Conservation (phyloP, 2,797 vertebrate genomes). For the Urocyon cinereoargenteus region DNA sequence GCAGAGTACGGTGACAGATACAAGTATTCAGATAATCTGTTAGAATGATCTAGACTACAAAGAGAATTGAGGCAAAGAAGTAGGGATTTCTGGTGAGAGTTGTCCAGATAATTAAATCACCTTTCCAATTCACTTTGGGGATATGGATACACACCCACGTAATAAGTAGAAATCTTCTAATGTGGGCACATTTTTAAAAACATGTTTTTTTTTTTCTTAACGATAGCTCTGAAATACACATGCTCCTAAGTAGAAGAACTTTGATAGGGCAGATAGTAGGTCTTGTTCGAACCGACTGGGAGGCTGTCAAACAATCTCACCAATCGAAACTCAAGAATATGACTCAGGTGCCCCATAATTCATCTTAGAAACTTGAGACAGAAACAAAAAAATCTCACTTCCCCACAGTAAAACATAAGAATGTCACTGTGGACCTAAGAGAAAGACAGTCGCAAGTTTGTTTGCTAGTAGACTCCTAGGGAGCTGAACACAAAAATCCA, state of each 20-base stretch:
- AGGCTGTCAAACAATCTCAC: constrained; percentile 80
- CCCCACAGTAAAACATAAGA: constrained; percentile 87
- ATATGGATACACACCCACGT: neutral
- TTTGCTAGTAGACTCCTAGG: constrained; percentile 93
- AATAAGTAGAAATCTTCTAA: constrained; percentile 61
- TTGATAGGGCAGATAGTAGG: constrained; percentile 87
- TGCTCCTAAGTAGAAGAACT: constrained; percentile 82
- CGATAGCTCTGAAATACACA: constrained; percentile 80
- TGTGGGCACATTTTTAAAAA: constrained; percentile 62
- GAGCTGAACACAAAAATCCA: constrained; percentile 93
- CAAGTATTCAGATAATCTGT: neutral
- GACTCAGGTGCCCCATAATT: constrained; percentile 84
- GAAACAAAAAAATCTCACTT: constrained; percentile 84
- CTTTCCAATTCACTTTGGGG: neutral
- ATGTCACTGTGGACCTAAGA: constrained; percentile 87
- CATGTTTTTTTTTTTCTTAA: constrained; percentile 17
- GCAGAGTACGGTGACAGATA: neutral
- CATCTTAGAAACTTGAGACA: constrained; percentile 86
- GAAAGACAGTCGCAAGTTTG: constrained; percentile 93
- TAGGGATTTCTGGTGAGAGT: neutral
- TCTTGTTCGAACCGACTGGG: constrained; percentile 85
- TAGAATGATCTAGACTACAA: neutral
- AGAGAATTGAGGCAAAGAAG: neutral
- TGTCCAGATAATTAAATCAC: neutral
- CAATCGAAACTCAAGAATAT: constrained; percentile 88